Evolutionary conservation across 2,888 invertebrate genomes (phyloP), one percentile per base, ranked within the genome.

Genomic region (Sphaerophoria taeniata): DNA sequence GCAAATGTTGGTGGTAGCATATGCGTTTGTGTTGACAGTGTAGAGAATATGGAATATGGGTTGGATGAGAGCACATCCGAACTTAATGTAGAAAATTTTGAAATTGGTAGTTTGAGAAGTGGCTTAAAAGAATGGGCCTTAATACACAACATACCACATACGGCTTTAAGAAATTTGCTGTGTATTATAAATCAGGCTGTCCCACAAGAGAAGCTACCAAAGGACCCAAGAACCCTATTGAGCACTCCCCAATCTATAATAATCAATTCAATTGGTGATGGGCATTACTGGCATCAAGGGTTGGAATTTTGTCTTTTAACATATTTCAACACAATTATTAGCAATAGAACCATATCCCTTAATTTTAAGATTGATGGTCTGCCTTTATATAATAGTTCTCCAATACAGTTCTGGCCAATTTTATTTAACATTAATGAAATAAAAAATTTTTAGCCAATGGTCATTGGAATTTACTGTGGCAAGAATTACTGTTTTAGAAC

Each of bases 201-300:
- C 5, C 12, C 31, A 55, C 11, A 31, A 55, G 31, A 6, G 2
- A 55, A 33, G 31, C 55, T 33, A 12, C 33, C 33, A 33, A 55
- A 31, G 0, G 55, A 55, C 55, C 55, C 33, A 6, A 33, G 31
- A 6, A 55, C 55, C 31, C 11, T 55, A 11, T 33, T 55, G 33
- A 55, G 33, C 33, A 33, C 55, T 16, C 33, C n/a, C 2, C 55
- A 33, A 33, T 33, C 31, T 12, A 53, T 16, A 33, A 4, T 33
- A 33, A 33, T 49, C 16, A 14, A 49, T 16, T 16, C 49, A 14
- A 16, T 16, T 14, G 56, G 56, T 5, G 7, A 56, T 9, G 56
- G 56, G 5, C 4, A 39, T 16, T 58, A 58, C 14, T 58, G 58
- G 58, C 58, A 60, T 24, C 39, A 60, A 11, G 60, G 60, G 36